Evolutionary conservation across 2,797 vertebrate genomes (phyloP), one percentile per base, ranked within the genome.

Genomic region (Zenarchopterus dispar): DNA sequence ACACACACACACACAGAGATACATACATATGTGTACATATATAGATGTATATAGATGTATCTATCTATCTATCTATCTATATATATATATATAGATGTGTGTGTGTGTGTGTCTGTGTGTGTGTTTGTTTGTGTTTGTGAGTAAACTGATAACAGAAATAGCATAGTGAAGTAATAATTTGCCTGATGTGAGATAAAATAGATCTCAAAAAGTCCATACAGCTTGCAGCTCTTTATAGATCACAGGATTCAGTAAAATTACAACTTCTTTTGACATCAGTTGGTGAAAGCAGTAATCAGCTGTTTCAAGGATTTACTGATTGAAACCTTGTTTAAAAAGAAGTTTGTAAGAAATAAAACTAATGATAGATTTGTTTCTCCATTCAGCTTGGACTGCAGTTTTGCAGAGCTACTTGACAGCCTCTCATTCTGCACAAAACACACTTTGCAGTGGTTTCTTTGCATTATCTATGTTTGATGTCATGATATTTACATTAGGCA

Each of bases 271-370:
- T 66, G 19, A 71, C 56, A 74, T 57, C 50, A 72, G 54, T 70
- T 36, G 52, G 44, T 70, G 62, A 80, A 70, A 70, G 62, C 58
- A 48, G 75, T 50, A 75, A 81, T 81, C 22, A 17, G 64, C 56
- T 62, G 31, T 31, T 64, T 78, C 60, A 70, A 57, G 62, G 44
- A 50, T 64, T 48, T 58, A 45, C 55, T 75, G 74, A 75, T 71
- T 81, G 53, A 69, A 70, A 51, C 46, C 49, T 58, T 63, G 55
- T 77, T 77, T 70, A 36, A 75, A n/a, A 58, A 51, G 41, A 70
- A 28, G 26, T 56, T 71, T 72, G 46, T 75, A 17, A n/a, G 57
- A 46, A 70, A 71, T 62, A 44, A 31, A 36, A 67, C 57, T 11
- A 75, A 72, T 54, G 71, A 60, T 31, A 56, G 67, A 49, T 56